These are phyloP conservation scores for Dermatemys mawii DNA, from an alignment of 2,113 vertebrate species.

Conservation along the genomic window DNA sequence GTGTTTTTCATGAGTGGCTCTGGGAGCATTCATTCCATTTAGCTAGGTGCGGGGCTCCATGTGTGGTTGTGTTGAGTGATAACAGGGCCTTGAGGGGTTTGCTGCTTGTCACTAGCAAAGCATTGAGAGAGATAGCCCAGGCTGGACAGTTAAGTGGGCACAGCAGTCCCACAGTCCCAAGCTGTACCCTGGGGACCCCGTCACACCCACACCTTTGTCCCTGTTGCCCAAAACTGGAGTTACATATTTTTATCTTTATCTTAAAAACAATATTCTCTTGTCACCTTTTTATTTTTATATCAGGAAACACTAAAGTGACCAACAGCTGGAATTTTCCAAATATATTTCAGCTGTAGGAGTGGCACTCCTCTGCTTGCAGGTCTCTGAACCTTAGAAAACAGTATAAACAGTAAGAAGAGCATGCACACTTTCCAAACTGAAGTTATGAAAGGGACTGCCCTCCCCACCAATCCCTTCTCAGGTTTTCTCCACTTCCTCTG, in stretches of 20 bases:
- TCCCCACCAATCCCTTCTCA: not conserved
- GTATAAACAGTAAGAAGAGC: not conserved
- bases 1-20: too few species aligned
- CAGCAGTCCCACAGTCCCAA: too few species aligned
- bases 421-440: not conserved
- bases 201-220: not conserved
- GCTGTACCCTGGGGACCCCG: too few species aligned
- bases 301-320: not conserved
- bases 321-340: not conserved
- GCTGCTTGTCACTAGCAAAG: too few species aligned
- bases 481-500: not conserved
- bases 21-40: too few species aligned
- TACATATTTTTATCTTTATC: too few species aligned
- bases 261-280: not conserved
- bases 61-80: too few species aligned
- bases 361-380: not conserved
- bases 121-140: too few species aligned
- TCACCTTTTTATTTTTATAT: not conserved
- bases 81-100: too few species aligned
- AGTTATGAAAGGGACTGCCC: not conserved
- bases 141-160: too few species aligned
- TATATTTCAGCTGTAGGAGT: not conserved
- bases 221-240: not conserved
- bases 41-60: too few species aligned
- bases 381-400: not conserved